Conservation (phyloP, 2,888 invertebrate species). For the Punctoribates punctum region DNA sequence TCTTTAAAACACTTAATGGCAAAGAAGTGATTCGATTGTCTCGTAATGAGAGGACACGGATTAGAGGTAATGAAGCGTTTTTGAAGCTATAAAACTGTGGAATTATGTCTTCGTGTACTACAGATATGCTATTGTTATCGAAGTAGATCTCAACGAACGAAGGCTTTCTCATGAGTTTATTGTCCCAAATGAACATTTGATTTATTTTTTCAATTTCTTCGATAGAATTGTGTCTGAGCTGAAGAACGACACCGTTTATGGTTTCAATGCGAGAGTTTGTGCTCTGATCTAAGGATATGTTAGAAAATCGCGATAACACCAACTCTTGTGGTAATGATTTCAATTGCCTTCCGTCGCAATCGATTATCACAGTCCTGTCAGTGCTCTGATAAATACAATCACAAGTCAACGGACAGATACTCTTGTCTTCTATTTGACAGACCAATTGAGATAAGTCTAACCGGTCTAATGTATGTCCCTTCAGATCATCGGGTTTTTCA, state of each 20-base stretch:
- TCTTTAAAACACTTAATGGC: slow-evolving; percentile 43
- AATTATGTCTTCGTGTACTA: slow-evolving; percentile 31
- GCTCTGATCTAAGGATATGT: slow-evolving; percentile 21
- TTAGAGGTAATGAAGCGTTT: slow-evolving; percentile 27
- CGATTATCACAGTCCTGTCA: slow-evolving; percentile 40
- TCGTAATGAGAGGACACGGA: slow-evolving; percentile 44
- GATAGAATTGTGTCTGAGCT: slow-evolving; percentile 34
- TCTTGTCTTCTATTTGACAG: slow-evolving; percentile 39
- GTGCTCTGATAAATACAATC: slow-evolving; percentile 40
- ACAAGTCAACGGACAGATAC: slow-evolving; percentile 43
- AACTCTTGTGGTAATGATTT: slow-evolving; percentile 35
- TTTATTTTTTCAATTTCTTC: slow-evolving; percentile 30
- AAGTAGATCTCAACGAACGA: slow-evolving; percentile 44
- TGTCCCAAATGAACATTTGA: slow-evolving; percentile 39
- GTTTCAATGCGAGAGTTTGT: background rate
- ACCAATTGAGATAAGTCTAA: slow-evolving; percentile 37
- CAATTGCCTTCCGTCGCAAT: slow-evolving; percentile 40
- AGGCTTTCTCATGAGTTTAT: slow-evolving; percentile 28
- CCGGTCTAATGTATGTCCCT: background rate
- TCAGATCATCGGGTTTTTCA: slow-evolving; percentile 31
- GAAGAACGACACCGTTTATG: slow-evolving; percentile 37
- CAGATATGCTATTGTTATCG: slow-evolving; percentile 46
- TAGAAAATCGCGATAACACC: slow-evolving; percentile 33
- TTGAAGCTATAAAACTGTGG: slow-evolving; percentile 31
- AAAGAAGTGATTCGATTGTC: slow-evolving; percentile 46